Conservation (phyloP, 2,797 vertebrate genomes). For the Anableps anableps region DNA sequence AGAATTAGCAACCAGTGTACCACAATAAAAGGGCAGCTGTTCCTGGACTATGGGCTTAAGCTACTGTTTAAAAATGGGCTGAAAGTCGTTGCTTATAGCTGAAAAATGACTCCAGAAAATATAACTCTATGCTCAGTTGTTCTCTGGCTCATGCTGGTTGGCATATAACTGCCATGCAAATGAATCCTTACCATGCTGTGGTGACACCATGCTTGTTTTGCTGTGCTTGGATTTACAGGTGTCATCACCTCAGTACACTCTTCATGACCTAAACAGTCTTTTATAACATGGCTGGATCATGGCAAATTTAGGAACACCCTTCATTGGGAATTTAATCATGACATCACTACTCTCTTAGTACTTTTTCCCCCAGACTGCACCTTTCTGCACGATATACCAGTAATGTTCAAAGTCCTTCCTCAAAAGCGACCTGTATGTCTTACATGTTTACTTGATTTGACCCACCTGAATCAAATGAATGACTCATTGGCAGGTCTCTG, state of each 20-base stretch:
- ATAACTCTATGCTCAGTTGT: neutral
- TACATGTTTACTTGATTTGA: neutral
- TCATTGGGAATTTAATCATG: neutral
- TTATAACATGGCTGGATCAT: neutral
- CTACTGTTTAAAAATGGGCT: neutral
- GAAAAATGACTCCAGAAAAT: neutral
- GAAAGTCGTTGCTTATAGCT: neutral
- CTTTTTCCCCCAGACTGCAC: neutral
- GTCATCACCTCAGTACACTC: neutral
- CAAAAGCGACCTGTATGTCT: neutral
- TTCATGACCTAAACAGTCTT: neutral
- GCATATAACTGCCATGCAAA: neutral
- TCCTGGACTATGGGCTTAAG: neutral
- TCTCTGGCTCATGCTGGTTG: too few relatives aligned
- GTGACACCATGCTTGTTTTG: too few relatives aligned
- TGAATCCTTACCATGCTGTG: neutral
- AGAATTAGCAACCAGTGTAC: neutral
- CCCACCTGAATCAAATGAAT: neutral
- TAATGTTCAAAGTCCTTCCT: neutral
- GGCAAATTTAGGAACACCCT: too few relatives aligned
- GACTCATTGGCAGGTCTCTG: neutral
- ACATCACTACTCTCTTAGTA: neutral
- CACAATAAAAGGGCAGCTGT: neutral
- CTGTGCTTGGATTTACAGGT: too few relatives aligned
- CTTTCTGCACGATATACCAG: neutral